These are phyloP conservation scores for Halichondria panicea DNA, from an alignment of 37 sponge, comb jelly and placozoan species.

Conservation along the genomic window DNA sequence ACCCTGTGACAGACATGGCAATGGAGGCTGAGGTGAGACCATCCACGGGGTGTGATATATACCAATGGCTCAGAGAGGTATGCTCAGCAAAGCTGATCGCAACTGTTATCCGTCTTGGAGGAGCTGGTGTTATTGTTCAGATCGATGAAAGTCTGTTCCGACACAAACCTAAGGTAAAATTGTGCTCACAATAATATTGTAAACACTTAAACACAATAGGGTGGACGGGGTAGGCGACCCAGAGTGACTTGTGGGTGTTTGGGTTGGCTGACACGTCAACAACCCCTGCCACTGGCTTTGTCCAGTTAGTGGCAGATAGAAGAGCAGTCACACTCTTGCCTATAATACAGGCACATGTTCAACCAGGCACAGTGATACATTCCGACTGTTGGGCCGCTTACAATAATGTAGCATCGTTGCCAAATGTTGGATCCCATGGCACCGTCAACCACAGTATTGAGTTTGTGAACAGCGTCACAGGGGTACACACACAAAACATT, in stretches of 20 bases:
- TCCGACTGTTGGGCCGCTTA: constrained; percentile 68
- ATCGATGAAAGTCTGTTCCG: constrained; percentile 56
- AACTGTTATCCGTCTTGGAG: constrained; percentile 21
- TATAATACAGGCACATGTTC: constrained; percentile 59
- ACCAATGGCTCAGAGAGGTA: constrained; percentile 58
- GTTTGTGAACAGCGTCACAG: constrained; percentile 59
- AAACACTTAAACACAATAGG: not conserved
- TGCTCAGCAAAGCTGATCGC: constrained; percentile 31
- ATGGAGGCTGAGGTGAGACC: constrained; percentile 39
- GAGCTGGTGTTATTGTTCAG: constrained; percentile 42
- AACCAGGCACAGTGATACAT: constrained; percentile 41
- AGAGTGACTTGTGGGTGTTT: constrained; percentile 64
- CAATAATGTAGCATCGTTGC: constrained; percentile 14
- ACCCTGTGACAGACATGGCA: constrained; percentile 29
- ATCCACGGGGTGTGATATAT: constrained; percentile 43
- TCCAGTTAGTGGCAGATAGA: constrained; percentile 52
- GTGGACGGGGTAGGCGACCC: constrained; percentile 48
- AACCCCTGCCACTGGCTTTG: constrained; percentile 52
- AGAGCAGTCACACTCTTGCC: constrained; percentile 69
- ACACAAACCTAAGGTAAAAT: constrained; percentile 52
- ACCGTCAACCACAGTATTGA: constrained; percentile 62
- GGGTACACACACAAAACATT: constrained; percentile 63
- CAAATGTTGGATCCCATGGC: constrained; percentile 39
- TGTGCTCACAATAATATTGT: not conserved
- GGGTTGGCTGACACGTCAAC: constrained; percentile 52